Percentiles rank a stretch among this genome's conserved stretches.
phyloP scores from a whole-genome alignment of 2,888 invertebrate genomes.

The Alloplasta piceator region DNA sequence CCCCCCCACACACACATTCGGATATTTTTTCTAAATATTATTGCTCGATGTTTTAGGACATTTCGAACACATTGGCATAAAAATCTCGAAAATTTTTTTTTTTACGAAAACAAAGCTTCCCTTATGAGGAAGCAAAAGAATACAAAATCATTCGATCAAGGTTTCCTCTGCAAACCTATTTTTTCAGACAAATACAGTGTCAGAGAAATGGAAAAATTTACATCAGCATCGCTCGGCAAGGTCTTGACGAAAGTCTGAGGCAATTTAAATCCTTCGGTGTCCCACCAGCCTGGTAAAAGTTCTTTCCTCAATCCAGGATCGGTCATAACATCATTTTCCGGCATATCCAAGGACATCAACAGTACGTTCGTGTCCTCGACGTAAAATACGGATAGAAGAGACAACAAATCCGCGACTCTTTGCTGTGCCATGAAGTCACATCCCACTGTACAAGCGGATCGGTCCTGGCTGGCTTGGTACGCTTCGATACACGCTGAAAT shows the following conservation, averaged over 20 bases:
- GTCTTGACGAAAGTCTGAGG: constrained; percentile 81
- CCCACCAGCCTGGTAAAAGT: constrained; percentile 81
- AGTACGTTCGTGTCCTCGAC: constrained; percentile 76
- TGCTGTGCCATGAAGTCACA: constrained; percentile 79
- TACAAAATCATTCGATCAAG: constrained; percentile 24
- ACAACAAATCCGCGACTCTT: constrained; percentile 72
- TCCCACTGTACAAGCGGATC: constrained; percentile 76
- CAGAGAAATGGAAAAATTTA: constrained; percentile 62
- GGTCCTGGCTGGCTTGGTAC: constrained; percentile 72
- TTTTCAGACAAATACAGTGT: background rate
- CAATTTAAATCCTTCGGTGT: constrained; percentile 78
- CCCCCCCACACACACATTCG: too few species aligned
- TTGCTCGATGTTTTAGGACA: too few species aligned
- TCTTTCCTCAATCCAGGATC: constrained; percentile 80
- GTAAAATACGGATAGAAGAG: constrained; percentile 74
- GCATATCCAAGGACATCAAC: constrained; percentile 78
- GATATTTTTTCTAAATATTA: too few species aligned
- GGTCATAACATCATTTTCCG: constrained; percentile 78
- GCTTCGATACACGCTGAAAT: constrained; percentile 80
- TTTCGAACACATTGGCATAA: too few species aligned
- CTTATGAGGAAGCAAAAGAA: too few species aligned
- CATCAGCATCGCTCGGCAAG: constrained; percentile 78
- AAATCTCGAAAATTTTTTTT: too few species aligned
- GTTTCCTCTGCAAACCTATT: constrained; percentile 1
- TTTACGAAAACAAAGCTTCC: too few species aligned